Percentiles rank a stretch among this genome's conserved stretches.
Conservation (phyloP, 2,888 invertebrate genomes). For the Lasiommata megera region DNA sequence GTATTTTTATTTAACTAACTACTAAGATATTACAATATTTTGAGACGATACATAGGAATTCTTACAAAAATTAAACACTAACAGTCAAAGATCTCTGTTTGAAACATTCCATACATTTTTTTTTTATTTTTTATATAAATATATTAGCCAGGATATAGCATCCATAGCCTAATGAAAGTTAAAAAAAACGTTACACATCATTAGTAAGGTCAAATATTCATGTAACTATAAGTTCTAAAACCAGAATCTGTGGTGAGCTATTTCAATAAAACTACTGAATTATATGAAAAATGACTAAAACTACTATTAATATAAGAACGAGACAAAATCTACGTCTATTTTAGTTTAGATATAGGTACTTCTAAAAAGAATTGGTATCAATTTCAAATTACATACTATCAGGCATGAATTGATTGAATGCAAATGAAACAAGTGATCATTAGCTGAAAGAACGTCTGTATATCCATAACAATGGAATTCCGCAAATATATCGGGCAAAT, state of each 20-base stretch:
- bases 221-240: not conserved
- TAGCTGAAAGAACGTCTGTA: slow-evolving; percentile 59
- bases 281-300: slow-evolving; percentile 20
- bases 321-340: slow-evolving; percentile 23
- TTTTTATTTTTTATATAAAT: no score
- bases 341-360: slow-evolving; percentile 20
- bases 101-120: no score
- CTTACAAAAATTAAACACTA: no score
- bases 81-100: no score
- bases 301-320: slow-evolving; percentile 14
- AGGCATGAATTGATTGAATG: slow-evolving; percentile 68
- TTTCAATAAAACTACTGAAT: slow-evolving; percentile 17
- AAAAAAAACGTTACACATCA: not conserved
- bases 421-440: slow-evolving; percentile 66
- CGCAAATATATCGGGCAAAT: slow-evolving; percentile 47
- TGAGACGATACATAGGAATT: no score
- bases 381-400: slow-evolving; percentile 40
- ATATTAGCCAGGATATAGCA: no score
- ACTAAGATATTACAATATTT: no score
- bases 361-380: slow-evolving; percentile 26
- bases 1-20: no score
- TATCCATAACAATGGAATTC: slow-evolving; percentile 50
- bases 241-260: not conserved
- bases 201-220: not conserved
- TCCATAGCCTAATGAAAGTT: no score